A percentile compares a stretch with the other conserved stretches of the same genome.
Evolutionary conservation across 2,797 vertebrate species (phyloP).

Genomic region (Pipistrellus pipistrellus): DNA sequence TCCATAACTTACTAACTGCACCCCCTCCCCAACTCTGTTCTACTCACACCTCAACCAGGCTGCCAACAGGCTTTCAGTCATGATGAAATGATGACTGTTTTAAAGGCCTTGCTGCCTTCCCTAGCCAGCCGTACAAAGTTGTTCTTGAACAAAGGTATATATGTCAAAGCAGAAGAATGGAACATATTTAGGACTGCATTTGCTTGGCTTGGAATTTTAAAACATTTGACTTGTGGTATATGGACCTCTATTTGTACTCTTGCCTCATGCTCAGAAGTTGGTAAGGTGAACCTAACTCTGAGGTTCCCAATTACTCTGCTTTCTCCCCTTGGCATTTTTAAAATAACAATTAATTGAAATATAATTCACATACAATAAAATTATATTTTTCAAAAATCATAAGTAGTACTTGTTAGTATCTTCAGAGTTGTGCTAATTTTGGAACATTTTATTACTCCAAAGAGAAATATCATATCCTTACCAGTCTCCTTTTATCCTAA

Average conservation of each 20-base stretch:
- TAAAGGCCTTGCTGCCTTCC: neutral
- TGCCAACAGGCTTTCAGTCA: neutral
- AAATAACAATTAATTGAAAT: neutral
- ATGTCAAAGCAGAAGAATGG: neutral
- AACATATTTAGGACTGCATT: neutral
- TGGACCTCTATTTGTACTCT: neutral
- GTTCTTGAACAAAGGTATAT: neutral
- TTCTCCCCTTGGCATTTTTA: neutral
- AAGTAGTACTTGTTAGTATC: neutral
- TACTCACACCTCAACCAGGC: neutral
- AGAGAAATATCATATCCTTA: neutral
- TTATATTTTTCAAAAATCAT: neutral
- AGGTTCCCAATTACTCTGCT: neutral
- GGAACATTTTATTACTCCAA: neutral
- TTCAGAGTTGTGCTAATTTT: neutral
- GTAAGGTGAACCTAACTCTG: neutral
- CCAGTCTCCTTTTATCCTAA: neutral
- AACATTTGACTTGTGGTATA: neutral
- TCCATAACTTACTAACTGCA: neutral
- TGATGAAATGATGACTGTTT: neutral
- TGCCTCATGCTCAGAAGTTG: neutral
- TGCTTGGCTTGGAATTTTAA: slow-evolving; percentile 8
- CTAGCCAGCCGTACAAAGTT: neutral
- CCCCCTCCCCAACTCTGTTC: neutral
- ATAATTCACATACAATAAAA: slow-evolving; percentile 8